Base-by-base conservation (phyloP, 2,888 invertebrate species). In the Mythimna loreyi region DNA sequence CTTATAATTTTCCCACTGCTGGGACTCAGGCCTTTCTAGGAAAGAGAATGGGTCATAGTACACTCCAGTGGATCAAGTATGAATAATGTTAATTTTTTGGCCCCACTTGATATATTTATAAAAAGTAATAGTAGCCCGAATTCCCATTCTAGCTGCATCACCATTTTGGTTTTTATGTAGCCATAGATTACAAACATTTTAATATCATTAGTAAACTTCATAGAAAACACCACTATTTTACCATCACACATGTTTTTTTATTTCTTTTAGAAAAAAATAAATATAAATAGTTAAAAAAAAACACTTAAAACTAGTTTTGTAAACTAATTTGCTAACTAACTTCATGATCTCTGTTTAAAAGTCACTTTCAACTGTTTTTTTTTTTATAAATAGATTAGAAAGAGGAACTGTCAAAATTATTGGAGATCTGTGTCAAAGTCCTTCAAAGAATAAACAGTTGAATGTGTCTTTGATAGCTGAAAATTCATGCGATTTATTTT, bases 311-410 rank as follows among this genome's bases (percentile, higher is more conserved):
- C 36, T 52, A 72, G 30, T 57, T 25, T 7, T 50, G 66, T 47
- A 36, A 66, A 52, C n/a, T 74, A 40, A 40, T 74, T 72, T 75
- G 50, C 30, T 5, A 21, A 65, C n/a, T 28, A 57, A 66, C 56
- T 45, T 21, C 23, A 30, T 50, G 43, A 28, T n/a, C 36, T 56
- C 4, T 4, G 4, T 43, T 56, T 36, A 3, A 1, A 52, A 40
- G 25, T 3, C 45, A 40, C 52, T 5, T 7, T 45, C 36, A 74
- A 36, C 33, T 47, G 13, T 47, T 36, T 58, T n/a, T 16, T 36
- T 71, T 43, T 68, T n/a, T 21, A 36, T 47, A 8, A n/a, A 49
- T 30, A 40, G 28, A 67, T 13, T 21, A 19, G 9, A 30, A 2
- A 9, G 30, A 30, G 1, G 13, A 49, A 2, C 16, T n/a, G 11